Conservation (phyloP, 2,888 invertebrate species). For the Cheilosia vernalis region DNA sequence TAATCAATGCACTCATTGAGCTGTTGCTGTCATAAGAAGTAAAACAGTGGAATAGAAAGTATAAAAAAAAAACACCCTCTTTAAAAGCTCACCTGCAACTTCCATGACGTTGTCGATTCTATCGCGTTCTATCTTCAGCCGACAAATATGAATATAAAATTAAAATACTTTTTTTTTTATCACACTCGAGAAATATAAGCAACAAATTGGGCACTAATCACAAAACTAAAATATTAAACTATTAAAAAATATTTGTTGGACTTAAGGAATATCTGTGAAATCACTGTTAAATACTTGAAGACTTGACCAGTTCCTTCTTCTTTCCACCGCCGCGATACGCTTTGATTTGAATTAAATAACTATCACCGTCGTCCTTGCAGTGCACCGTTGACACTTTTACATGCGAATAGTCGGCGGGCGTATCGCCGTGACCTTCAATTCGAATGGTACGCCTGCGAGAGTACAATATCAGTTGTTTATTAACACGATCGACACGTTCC, state of each 20-base stretch:
- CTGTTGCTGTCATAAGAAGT: slow-evolving; percentile 6
- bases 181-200: not conserved
- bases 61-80: not conserved
- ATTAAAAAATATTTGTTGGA: too few relatives aligned
- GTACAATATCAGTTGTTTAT: slow-evolving; percentile 62
- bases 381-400: slow-evolving; percentile 63
- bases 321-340: slow-evolving; percentile 59
- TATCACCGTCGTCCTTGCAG: slow-evolving; percentile 53
- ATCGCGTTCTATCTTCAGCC: not conserved
- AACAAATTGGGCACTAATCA: slow-evolving; percentile 9
- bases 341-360: slow-evolving; percentile 64
- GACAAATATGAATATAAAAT: slow-evolving; percentile 9
- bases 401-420: slow-evolving; percentile 50
- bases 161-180: slow-evolving; percentile 3
- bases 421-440: slow-evolving; percentile 42
- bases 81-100: slow-evolving; percentile 61
- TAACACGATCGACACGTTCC: slow-evolving; percentile 72
- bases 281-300: slow-evolving; percentile 64
- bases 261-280: not conserved
- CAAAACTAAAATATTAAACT: too few relatives aligned
- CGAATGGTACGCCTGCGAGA: slow-evolving; percentile 67
- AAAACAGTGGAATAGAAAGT: not conserved
- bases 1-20: not conserved
- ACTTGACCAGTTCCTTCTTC: slow-evolving; percentile 44
- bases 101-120: slow-evolving; percentile 54